Evolutionary conservation across 2,113 vertebrate genomes (phyloP).

Genomic region (Channa argus): DNA sequence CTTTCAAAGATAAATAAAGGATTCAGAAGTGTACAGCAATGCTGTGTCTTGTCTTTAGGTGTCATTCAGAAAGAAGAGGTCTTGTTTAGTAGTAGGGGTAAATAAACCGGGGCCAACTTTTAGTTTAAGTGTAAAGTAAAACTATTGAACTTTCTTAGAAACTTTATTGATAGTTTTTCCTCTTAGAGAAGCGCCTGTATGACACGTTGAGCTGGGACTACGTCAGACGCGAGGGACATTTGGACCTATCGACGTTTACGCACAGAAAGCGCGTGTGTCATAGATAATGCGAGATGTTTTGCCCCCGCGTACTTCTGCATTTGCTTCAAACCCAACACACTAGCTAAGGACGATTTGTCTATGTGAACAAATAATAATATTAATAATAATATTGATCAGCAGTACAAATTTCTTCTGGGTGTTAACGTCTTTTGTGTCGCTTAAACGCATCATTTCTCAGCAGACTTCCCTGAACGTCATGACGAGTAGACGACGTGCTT

Average conservation of each 20-base stretch:
- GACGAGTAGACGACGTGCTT: background rate
- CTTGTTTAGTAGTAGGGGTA: too few relatives aligned
- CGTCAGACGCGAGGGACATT: background rate
- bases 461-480: background rate
- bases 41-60: too few relatives aligned
- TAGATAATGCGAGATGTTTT: constrained; percentile 9
- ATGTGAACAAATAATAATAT: too few relatives aligned
- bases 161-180: too few relatives aligned
- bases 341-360: too few relatives aligned
- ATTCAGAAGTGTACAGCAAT: background rate
- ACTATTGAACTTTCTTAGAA: too few relatives aligned
- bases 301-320: background rate
- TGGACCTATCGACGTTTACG: constrained; percentile 3
- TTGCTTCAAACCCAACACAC: background rate
- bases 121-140: too few relatives aligned
- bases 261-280: background rate
- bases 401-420: too few relatives aligned
- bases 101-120: too few relatives aligned
- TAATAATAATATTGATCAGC: background rate
- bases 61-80: too few relatives aligned
- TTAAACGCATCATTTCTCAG: background rate
- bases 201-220: too few relatives aligned
- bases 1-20: background rate
- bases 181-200: too few relatives aligned
- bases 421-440: background rate